These are phyloP conservation scores for Steinernema feltiae DNA, from an alignment of 1,140 invertebrate species.

Conservation along the genomic window DNA sequence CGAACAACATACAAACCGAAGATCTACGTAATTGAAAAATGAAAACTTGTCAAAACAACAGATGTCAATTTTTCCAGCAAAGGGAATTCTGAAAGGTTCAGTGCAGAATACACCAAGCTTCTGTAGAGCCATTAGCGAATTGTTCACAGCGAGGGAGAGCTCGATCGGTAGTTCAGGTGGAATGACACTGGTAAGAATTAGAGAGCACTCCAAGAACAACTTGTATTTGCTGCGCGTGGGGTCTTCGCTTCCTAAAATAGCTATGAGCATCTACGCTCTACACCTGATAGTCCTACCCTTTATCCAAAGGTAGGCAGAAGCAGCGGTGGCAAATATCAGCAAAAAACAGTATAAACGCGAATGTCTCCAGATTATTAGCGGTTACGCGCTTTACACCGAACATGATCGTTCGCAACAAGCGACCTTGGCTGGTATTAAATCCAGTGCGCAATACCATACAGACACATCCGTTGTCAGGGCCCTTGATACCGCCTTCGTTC, in stretches of 20 bases:
- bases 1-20: too few species aligned
- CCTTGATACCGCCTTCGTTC: constrained; percentile 48
- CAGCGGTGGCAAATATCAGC: constrained; percentile 89
- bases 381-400: constrained; percentile 97
- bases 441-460: constrained; percentile 93
- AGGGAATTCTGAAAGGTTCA: constrained; percentile 98
- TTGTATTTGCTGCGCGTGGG: constrained; percentile 80
- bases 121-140: constrained; percentile 84
- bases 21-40: too few species aligned
- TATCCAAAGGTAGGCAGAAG: constrained; percentile 93
- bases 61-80: constrained; percentile 97
- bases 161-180: constrained; percentile 98
- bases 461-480: constrained; percentile 91
- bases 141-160: constrained; percentile 94
- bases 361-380: constrained; percentile 99
- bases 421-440: constrained; percentile 93
- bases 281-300: too few species aligned
- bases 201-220: constrained; percentile 92
- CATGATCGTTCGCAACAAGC: constrained; percentile 89
- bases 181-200: constrained; percentile 96
- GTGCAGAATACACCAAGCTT: constrained; percentile 90
- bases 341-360: constrained; percentile 95
- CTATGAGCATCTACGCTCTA: too few species aligned
- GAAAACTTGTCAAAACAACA: constrained; percentile 99
- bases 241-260: constrained; percentile 73